These are phyloP conservation scores for Nycticorax nycticorax DNA, from an alignment of 2,113 vertebrate genomes.

Conservation along the genomic window DNA sequence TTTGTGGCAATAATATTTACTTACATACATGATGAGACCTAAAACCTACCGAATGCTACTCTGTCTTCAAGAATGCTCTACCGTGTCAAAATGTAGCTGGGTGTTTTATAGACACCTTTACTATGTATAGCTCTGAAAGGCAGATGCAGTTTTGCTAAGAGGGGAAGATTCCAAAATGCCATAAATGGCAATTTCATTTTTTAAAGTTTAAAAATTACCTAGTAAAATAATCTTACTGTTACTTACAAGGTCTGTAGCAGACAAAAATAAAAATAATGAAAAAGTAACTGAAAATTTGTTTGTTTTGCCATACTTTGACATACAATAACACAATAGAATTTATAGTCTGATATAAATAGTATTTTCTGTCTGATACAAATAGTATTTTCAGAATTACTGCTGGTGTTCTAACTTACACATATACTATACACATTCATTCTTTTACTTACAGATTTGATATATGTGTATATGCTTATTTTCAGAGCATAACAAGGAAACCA, in stretches of 20 bases:
- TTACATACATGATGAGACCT: neutral
- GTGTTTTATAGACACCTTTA: neutral
- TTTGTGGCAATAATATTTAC: neutral
- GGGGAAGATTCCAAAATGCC: neutral
- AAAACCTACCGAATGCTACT: neutral
- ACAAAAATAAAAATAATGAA: neutral
- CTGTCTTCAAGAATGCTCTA: neutral
- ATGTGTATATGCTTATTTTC: neutral
- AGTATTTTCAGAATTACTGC: neutral
- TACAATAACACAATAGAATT: neutral
- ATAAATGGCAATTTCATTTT: neutral
- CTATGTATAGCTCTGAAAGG: neutral
- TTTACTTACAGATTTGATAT: neutral
- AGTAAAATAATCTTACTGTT: neutral
- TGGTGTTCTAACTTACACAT: neutral
- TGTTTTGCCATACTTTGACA: neutral
- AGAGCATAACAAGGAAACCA: neutral
- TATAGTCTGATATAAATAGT: neutral
- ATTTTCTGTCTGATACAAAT: neutral
- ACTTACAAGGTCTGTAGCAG: neutral
- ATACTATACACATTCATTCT: neutral
- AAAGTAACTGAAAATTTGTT: neutral
- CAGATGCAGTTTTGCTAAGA: neutral
- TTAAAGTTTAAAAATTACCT: neutral
- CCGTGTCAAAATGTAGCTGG: neutral